Evolutionary conservation across 1,140 invertebrate species (phyloP).

Genomic region (Pseudachorutes palmiensis): DNA sequence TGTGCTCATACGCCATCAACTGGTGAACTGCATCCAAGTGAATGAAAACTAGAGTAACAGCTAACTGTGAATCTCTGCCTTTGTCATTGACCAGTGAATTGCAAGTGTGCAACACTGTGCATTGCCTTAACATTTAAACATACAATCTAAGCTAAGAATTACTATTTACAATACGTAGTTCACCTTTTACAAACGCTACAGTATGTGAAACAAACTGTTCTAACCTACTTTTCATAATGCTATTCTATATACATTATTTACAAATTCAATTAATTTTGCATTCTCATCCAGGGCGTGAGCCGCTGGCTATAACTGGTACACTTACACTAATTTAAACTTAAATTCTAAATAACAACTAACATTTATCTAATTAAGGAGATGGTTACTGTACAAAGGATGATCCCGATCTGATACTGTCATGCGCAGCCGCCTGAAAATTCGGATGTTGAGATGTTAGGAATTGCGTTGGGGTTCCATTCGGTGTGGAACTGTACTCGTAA

Average conservation of each 20-base stretch:
- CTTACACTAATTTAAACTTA: too few relatives aligned
- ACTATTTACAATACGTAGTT: neutral
- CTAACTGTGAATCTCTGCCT: constrained; percentile 9
- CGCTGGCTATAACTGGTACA: too few relatives aligned
- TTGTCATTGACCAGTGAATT: neutral
- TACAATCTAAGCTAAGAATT: neutral
- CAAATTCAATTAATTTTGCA: too few relatives aligned
- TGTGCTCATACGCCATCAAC: too few relatives aligned
- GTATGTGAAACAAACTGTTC: too few relatives aligned
- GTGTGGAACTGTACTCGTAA: constrained; percentile 30
- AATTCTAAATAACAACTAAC: too few relatives aligned
- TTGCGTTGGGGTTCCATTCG: constrained; percentile 19
- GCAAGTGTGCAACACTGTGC: constrained; percentile 6
- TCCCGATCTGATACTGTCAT: constrained; percentile 35
- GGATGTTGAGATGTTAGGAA: constrained; percentile 30
- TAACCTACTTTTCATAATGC: too few relatives aligned
- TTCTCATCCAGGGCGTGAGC: too few relatives aligned
- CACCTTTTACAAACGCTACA: too few relatives aligned
- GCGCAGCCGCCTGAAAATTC: constrained; percentile 32
- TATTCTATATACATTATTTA: too few relatives aligned
- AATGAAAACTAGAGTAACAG: neutral
- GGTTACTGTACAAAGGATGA: constrained; percentile 38
- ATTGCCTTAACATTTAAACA: neutral
- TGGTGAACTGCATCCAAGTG: neutral
- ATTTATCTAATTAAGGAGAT: constrained; percentile 30